Percentiles rank a stretch among this genome's conserved stretches.
Conservation (phyloP, 2,113 vertebrate genomes). For the Halichoerus grypus region DNA sequence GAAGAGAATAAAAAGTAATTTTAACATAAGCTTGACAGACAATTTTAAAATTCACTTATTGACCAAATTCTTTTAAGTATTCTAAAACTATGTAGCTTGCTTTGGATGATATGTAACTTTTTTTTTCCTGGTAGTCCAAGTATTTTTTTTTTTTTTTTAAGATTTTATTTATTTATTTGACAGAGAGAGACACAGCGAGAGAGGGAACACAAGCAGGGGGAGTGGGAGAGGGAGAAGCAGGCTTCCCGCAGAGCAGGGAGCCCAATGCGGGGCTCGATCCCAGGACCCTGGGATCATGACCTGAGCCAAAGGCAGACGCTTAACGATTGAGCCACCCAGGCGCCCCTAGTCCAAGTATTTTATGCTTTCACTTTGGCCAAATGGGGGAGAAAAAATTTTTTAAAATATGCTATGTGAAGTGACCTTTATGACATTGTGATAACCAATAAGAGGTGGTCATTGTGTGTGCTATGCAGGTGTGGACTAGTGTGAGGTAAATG, state of each 20-base stretch:
- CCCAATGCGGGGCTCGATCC: too few species aligned
- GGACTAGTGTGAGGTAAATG: background rate
- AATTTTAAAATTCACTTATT: slow-evolving; percentile 9
- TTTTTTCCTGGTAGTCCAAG: background rate
- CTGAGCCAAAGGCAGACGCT: too few species aligned
- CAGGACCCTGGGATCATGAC: too few species aligned
- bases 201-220: too few species aligned
- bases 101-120: background rate
- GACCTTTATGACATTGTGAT: background rate
- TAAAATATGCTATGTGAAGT: background rate
- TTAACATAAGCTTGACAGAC: background rate
- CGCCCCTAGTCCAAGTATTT: background rate
- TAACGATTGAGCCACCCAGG: too few species aligned
- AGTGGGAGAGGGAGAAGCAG: too few species aligned
- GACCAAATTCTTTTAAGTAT: background rate
- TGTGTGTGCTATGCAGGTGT: background rate
- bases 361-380: slow-evolving; percentile 2
- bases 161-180: too few species aligned
- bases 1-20: slow-evolving; percentile 56
- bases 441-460: background rate
- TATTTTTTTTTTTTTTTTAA: background rate
- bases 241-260: too few species aligned
- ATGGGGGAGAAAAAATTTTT: background rate
- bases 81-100: slow-evolving; percentile 10
- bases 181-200: too few species aligned